Conservation (phyloP, 2,888 invertebrate species). For the Trissolcus brochymenae region DNA sequence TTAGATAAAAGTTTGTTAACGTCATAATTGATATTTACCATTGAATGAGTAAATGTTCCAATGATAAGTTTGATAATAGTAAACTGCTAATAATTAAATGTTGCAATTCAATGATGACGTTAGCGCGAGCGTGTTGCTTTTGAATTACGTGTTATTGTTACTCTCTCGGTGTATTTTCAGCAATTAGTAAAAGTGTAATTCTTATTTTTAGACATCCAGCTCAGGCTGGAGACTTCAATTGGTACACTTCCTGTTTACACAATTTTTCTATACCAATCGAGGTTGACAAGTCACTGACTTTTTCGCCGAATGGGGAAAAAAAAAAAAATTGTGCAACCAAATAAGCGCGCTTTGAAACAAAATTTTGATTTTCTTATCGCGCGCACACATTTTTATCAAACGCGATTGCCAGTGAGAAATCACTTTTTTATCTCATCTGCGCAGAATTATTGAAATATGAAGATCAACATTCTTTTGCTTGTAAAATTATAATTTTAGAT, state of each 20-base stretch:
- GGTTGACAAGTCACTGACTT: no score
- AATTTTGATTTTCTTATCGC: no score
- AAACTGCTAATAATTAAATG: slow-evolving; percentile 49
- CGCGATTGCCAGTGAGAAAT: background rate
- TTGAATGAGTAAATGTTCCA: slow-evolving; percentile 47
- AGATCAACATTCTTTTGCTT: slow-evolving; percentile 8
- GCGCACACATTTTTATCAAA: no score
- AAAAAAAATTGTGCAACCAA: no score
- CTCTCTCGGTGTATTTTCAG: slow-evolving; percentile 24
- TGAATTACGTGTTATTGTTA: slow-evolving; percentile 39
- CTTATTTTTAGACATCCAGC: slow-evolving; percentile 17
- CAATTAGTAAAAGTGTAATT: slow-evolving; percentile 33
- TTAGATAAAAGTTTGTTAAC: slow-evolving; percentile 29
- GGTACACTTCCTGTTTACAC: slow-evolving; percentile 1
- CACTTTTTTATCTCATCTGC: slow-evolving; percentile 10
- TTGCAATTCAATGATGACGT: slow-evolving; percentile 51
- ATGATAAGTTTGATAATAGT: slow-evolving; percentile 53
- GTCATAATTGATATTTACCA: slow-evolving; percentile 48
- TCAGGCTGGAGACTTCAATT: background rate
- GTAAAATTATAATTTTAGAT: slow-evolving; percentile 29
- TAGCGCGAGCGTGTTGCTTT: slow-evolving; percentile 35
- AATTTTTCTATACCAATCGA: no score
- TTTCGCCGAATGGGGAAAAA: no score
- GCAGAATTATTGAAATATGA: slow-evolving; percentile 6
- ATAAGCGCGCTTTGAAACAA: no score